Percentiles rank a stretch among this genome's conserved stretches.
These are phyloP conservation scores for Masnerella sp. DNA, from an alignment of 2,888 invertebrate species.

Conservation along the genomic window DNA sequence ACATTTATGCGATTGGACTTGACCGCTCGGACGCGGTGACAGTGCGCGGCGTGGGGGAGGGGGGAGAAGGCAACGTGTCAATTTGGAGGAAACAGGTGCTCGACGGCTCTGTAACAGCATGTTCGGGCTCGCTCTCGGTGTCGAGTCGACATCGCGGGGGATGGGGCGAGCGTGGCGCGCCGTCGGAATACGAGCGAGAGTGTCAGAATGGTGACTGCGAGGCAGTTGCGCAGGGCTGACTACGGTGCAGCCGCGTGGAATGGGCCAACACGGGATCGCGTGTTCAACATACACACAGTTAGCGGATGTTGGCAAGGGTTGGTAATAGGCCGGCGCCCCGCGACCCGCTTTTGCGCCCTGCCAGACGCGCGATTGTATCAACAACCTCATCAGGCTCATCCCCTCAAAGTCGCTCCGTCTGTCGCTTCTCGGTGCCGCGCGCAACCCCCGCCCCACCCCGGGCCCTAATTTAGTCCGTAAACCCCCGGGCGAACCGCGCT, in stretches of 20 bases:
- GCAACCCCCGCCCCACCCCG: constrained; percentile 1
- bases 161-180: constrained; percentile 50
- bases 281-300: constrained; percentile 75
- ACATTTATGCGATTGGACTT: constrained; percentile 54
- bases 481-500: constrained; percentile 43
- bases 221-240: constrained; percentile 49
- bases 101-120: constrained; percentile 75
- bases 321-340: constrained; percentile 64
- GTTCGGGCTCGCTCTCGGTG: constrained; percentile 69
- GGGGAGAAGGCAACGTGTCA: constrained; percentile 70
- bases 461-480: constrained; percentile 27
- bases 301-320: constrained; percentile 69
- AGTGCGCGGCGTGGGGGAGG: constrained; percentile 11
- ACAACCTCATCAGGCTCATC: constrained; percentile 76
- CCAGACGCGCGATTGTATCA: constrained; percentile 73
- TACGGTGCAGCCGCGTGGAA: constrained; percentile 63
- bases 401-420: constrained; percentile 58
- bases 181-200: constrained; percentile 41
- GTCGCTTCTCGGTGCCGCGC: constrained; percentile 32
- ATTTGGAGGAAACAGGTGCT: constrained; percentile 75
- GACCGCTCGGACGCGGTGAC: constrained; percentile 34
- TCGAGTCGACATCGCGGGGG: constrained; percentile 61
- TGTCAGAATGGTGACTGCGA: constrained; percentile 51
- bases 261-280: constrained; percentile 74
- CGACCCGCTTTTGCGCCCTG: constrained; percentile 61